Evolutionary conservation across 2,113 vertebrate species (phyloP).

Genomic region (Macroglossus sobrinus): DNA sequence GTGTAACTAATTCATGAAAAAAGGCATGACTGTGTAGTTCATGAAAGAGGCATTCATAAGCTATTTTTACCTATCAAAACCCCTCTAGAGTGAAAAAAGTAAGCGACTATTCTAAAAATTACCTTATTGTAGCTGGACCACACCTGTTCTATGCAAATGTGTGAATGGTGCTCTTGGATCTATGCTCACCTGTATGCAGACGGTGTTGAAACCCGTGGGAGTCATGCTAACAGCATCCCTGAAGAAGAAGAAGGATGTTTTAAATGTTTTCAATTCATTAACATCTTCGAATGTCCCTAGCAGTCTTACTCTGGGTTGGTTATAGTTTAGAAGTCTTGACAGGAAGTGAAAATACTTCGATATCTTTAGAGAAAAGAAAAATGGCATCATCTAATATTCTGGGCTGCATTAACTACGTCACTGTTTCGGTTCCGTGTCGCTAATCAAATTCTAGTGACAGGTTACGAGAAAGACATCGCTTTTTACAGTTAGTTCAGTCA

Average conservation of each 20-base stretch:
- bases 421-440: not conserved
- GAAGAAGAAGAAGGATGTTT: not conserved
- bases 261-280: not conserved
- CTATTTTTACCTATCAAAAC: not conserved
- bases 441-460: not conserved
- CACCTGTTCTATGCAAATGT: not conserved
- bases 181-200: rapidly evolving
- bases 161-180: not conserved
- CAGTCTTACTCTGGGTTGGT: not conserved
- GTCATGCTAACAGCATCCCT: not conserved
- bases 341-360: not conserved
- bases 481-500: not conserved
- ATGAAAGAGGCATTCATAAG: not conserved
- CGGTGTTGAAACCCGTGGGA: not conserved
- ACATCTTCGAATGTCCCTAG: not conserved
- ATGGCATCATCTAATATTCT: not conserved
- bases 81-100: not conserved
- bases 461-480: not conserved
- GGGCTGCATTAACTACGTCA: not conserved
- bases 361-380: not conserved
- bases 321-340: not conserved
- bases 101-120: not conserved
- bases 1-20: not conserved
- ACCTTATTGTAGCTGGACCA: not conserved
- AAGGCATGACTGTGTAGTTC: not conserved